Evolutionary conservation across 2,113 vertebrate species (phyloP).

Genomic region (Psilopsiagon aymara): DNA sequence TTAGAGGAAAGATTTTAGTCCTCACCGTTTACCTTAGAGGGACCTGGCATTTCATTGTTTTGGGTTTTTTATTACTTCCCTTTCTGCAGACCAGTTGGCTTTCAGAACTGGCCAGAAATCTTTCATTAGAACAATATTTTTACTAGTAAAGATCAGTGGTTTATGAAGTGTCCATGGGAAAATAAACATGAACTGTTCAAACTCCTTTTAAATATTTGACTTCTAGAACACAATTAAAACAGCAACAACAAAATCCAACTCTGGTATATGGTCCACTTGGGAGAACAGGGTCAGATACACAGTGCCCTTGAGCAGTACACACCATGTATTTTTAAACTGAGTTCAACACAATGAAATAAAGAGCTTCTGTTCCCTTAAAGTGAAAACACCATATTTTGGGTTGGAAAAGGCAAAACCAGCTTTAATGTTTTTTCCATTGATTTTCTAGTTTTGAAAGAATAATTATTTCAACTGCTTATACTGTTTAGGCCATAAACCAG

Average conservation of each 20-base stretch:
- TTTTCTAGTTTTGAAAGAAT: background rate
- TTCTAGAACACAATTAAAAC: background rate
- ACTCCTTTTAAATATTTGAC: background rate
- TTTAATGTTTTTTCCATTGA: background rate
- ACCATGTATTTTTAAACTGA: background rate
- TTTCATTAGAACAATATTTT: background rate
- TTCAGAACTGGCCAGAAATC: background rate
- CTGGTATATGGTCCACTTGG: background rate
- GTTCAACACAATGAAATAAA: background rate
- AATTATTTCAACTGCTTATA: background rate
- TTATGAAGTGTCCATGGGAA: background rate
- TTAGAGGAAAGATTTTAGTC: background rate
- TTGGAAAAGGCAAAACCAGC: background rate
- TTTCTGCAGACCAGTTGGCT: background rate
- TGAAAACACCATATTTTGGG: background rate
- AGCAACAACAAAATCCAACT: background rate
- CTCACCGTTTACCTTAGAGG: background rate
- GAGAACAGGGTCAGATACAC: background rate
- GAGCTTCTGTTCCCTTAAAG: background rate
- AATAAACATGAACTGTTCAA: background rate
- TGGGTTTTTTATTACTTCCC: background rate
- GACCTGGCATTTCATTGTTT: background rate
- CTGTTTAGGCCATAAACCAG: background rate
- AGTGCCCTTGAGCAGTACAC: background rate
- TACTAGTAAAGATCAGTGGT: background rate